phyloP scores from a whole-genome alignment of 1,140 invertebrate genomes.

The Eulimnadia texana region DNA sequence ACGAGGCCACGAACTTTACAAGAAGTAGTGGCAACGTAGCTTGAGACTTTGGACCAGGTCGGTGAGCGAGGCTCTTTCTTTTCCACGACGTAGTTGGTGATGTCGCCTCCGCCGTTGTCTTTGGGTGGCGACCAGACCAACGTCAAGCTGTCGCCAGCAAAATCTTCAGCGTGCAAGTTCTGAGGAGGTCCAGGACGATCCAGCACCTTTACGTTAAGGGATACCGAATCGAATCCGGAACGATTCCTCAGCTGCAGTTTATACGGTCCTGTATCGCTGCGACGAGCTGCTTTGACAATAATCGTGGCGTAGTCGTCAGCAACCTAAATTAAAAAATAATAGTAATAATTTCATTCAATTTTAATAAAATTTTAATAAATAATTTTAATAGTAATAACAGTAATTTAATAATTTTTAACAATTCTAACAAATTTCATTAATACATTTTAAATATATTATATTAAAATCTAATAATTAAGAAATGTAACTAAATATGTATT shows the following conservation, averaged over 20 bases:
- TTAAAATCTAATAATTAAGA: too few relatives aligned
- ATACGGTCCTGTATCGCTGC: constrained; percentile 81
- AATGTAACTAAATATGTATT: too few relatives aligned
- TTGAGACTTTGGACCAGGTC: constrained; percentile 80
- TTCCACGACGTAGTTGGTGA: constrained; percentile 95
- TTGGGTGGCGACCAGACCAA: constrained; percentile 91
- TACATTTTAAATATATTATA: too few relatives aligned
- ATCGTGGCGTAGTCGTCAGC: constrained; percentile 74
- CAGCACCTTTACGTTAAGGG: constrained; percentile 82
- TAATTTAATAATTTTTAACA: too few relatives aligned
- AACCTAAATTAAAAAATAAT: constrained; percentile 37
- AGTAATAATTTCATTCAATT: too few relatives aligned
- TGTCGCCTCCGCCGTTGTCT: constrained; percentile 84
- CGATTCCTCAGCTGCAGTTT: constrained; percentile 84
- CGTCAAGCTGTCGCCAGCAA: constrained; percentile 86
- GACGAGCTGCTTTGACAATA: constrained; percentile 79
- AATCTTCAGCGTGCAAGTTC: constrained; percentile 78
- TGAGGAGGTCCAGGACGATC: constrained; percentile 77
- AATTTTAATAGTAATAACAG: too few relatives aligned
- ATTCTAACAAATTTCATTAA: too few relatives aligned
- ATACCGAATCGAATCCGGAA: constrained; percentile 85
- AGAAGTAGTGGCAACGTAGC: constrained; percentile 77
- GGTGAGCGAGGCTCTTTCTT: constrained; percentile 67
- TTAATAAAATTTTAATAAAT: too few relatives aligned
- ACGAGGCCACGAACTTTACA: constrained; percentile 78